phyloP scores from a whole-genome alignment of 1,140 invertebrate genomes.

The Polypedilum vanderplanki region DNA sequence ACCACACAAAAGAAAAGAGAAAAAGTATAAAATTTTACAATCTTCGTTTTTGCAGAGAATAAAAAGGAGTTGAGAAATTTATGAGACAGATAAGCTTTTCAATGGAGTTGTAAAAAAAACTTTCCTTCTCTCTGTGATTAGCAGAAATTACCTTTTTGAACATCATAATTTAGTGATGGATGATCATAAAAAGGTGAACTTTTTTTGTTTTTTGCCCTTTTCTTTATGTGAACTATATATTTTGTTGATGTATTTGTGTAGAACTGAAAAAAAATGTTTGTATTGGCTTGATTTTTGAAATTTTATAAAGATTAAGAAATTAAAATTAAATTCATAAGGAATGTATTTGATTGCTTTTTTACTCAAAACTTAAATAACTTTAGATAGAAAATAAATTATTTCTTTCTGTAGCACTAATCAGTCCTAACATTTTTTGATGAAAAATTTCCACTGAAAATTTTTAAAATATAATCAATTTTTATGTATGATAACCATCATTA shows the following conservation, averaged over 20 bases:
- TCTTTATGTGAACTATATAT: background rate
- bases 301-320: too few relatives aligned
- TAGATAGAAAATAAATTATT: too few relatives aligned
- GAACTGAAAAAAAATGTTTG: too few relatives aligned
- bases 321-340: too few relatives aligned
- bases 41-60: background rate
- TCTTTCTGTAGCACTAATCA: too few relatives aligned
- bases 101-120: background rate
- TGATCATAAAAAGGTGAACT: slow-evolving; percentile 16
- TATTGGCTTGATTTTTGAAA: background rate
- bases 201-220: background rate
- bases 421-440: too few relatives aligned
- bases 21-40: background rate
- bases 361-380: too few relatives aligned
- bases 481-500: too few relatives aligned
- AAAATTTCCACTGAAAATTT: too few relatives aligned
- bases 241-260: background rate
- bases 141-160: slow-evolving; percentile 9
- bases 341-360: too few relatives aligned
- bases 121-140: background rate
- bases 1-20: background rate
- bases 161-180: slow-evolving; percentile 18
- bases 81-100: slow-evolving; percentile 13
- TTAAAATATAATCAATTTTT: too few relatives aligned
- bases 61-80: slow-evolving; percentile 21